phyloP scores from a whole-genome alignment of 2,888 invertebrate genomes.

The Didymodactylos carnosus region DNA sequence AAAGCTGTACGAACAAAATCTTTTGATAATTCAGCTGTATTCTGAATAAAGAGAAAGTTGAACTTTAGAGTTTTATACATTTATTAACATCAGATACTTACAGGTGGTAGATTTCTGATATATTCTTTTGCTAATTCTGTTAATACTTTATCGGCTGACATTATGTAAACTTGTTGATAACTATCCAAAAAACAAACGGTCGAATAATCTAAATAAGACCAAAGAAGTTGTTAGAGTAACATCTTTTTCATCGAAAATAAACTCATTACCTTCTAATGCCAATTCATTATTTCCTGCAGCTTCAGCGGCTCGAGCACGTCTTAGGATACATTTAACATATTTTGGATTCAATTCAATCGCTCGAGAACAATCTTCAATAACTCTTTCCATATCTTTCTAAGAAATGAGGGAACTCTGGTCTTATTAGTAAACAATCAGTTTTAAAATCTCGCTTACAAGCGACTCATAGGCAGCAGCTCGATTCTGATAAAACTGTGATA shows the following conservation, averaged over 20 bases:
- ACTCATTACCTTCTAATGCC: slow-evolving; percentile 49
- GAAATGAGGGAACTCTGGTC: slow-evolving; percentile 12
- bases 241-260: not conserved
- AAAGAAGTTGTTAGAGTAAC: not conserved
- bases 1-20: slow-evolving; percentile 69
- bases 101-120: not conserved
- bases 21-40: slow-evolving; percentile 55
- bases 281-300: slow-evolving; percentile 54
- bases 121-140: not conserved
- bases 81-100: not conserved
- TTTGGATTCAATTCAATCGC: slow-evolving; percentile 63
- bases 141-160: not conserved
- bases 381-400: slow-evolving; percentile 52
- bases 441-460: slow-evolving; percentile 41
- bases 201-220: not conserved
- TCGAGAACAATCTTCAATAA: slow-evolving; percentile 63
- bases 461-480: slow-evolving; percentile 88
- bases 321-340: slow-evolving; percentile 65
- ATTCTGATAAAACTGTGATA: slow-evolving; percentile 82
- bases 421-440: not conserved
- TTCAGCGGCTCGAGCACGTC: slow-evolving; percentile 50
- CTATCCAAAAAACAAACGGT: not conserved
- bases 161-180: not conserved
- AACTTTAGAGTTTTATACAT: not conserved
- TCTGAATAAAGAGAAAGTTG: not conserved